Base-by-base conservation (phyloP, 2,888 invertebrate genomes). In the Eucriotettix oculatus region DNA sequence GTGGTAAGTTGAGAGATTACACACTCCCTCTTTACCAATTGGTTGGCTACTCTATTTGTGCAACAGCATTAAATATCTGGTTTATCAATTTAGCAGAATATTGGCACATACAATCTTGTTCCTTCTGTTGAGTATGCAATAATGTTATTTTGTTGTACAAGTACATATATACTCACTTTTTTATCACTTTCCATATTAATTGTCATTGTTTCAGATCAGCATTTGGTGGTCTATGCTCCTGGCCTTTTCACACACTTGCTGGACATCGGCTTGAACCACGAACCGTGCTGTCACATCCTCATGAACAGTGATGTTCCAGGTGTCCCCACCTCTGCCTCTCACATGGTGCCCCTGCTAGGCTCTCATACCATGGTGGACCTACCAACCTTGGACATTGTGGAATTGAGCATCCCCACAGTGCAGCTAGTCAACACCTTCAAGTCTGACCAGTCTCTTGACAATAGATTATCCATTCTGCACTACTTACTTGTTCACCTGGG, bases 231-330 rank as follows among this genome's bases (percentile, higher is more conserved):
- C 1, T 85, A 87, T 68, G 85, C 90, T 40, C 90, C 91, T 14
- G 89, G 86, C 69, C 77, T 89, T 42, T 93, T 91, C 74, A 85
- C 87, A 0, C 92, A 94, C 69, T 74, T 93, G 41, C 75, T 94
- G 59, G 93, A 94, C 75, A 85, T 92, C 56, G 88, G 90, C 7
- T 75, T 86, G 11, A 81, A 82, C 67, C 92, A 91, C 72, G 90
- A 91, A 70, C 91, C 92, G 0, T 86, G 85, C 66, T 87, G 87
- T 67, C 89, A 90, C 69, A 82, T 90, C 58, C 60, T 65, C 16
- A 76, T 85, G 55, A 87, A 89, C 71, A 72, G 58, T 41, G 53
- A 53, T n/a, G 80, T 87, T 0, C 79, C 86, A 16, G 82, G 86
- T 0, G 74, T 77, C 52, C 73, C 75, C n/a, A 73, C 76, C 1